Evolutionary conservation across 2,888 invertebrate genomes (phyloP), one percentile per base, ranked within the genome.

Genomic region (Metopia argyrocephala): DNA sequence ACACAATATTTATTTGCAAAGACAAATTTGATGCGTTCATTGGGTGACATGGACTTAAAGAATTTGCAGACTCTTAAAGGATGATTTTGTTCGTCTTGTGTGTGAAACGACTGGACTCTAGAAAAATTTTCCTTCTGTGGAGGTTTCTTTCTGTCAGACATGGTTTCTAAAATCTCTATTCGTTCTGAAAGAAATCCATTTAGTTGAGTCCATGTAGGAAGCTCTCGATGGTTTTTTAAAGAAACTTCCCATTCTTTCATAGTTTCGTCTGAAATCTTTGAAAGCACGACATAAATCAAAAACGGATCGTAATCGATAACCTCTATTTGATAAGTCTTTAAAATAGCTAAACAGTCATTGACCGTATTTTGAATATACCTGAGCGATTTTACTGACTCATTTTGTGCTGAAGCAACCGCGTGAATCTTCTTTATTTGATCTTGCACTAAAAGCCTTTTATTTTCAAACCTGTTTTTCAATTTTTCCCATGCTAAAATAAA

Each of bases 181-280:
- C 74, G 18, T 7, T 45, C 48, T 9, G 59, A 50, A 0, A 61
- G 45, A 23, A 38, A 64, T 1, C 27, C 18, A 23, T 18, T 57
- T 21, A 75, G 12, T 52, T 75, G 59, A 9, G 12, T 12, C 73
- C 73, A 73, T 2, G 46, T 57, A 9, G 73, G 50, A 31, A 64
- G 20, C 21, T 56, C 57, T 2, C 54, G 54, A 48, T 75, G 65
- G 20, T 66, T 50, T 6, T 27, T 52, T 6, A 61, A 20, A 6
- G 66, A 50, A 12, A 25, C 50, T 52, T 75, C 59, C 74, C 74
- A 75, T 27, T 27, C 59, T 21, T 31, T 48, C 3, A 48, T n/a
- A n/a, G 59, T 59, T 15, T 68, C 56, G 12, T 70, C 70, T 5
- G 70, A 50, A 23, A 70, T 50, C 18, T 61, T 70, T 20, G 45